Conservation (phyloP, 2,888 invertebrate genomes). For the Agrypnus murinus region DNA sequence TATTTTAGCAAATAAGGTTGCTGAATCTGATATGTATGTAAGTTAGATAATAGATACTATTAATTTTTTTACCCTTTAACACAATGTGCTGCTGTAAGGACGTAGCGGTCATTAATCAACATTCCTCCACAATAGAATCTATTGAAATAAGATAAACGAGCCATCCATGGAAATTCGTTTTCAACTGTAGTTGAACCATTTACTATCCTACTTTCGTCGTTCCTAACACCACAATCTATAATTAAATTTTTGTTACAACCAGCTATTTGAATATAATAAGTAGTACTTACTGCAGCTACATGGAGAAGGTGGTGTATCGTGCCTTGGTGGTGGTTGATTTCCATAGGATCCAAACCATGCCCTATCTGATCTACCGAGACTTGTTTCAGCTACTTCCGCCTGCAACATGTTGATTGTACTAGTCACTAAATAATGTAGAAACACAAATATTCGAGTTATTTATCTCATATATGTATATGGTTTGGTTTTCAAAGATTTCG, state of each 20-base stretch:
- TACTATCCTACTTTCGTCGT: slow-evolving; percentile 87
- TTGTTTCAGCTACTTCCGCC: background rate
- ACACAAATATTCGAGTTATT: too few relatives aligned
- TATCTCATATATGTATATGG: too few relatives aligned
- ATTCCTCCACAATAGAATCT: slow-evolving; percentile 93
- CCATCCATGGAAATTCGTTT: slow-evolving; percentile 94
- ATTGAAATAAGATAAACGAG: slow-evolving; percentile 88
- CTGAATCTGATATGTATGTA: too few relatives aligned
- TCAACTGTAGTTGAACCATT: slow-evolving; percentile 84
- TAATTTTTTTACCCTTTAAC: slow-evolving; percentile 82
- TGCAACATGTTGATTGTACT: too few relatives aligned
- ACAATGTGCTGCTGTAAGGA: slow-evolving; percentile 91
- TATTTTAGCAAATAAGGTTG: too few relatives aligned
- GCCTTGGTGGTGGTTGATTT: slow-evolving; percentile 77
- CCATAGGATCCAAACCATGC: slow-evolving; percentile 60
- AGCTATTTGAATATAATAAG: slow-evolving; percentile 3
- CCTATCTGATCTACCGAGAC: background rate
- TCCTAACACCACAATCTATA: slow-evolving; percentile 87
- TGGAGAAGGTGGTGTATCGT: slow-evolving; percentile 73
- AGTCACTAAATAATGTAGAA: too few relatives aligned
- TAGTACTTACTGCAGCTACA: slow-evolving; percentile 80
- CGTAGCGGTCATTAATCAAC: slow-evolving; percentile 90
- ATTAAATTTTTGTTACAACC: background rate
- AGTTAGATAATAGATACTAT: too few relatives aligned
- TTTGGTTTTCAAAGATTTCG: too few relatives aligned